Percentiles rank a stretch among this genome's conserved stretches.
phyloP scores from a whole-genome alignment of 2,113 vertebrate genomes.

The Lasiurus cinereus region DNA sequence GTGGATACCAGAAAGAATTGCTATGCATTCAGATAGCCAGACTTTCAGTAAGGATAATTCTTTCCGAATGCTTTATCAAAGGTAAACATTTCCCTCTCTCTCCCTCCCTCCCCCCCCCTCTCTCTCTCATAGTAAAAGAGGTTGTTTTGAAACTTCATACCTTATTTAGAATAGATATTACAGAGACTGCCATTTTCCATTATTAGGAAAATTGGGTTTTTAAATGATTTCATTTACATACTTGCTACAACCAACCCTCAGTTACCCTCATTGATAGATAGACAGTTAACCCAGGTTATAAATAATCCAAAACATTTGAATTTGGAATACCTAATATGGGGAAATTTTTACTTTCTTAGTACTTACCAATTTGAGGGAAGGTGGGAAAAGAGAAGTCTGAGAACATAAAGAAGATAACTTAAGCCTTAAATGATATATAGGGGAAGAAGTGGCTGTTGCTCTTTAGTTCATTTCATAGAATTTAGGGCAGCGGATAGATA shows the following conservation, averaged over 20 bases:
- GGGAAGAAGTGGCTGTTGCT: background rate
- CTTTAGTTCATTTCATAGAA: background rate
- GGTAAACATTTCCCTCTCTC: constrained; percentile 84
- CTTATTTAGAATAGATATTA: background rate
- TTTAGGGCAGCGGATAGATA: background rate
- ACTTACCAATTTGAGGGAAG: background rate
- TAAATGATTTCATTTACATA: background rate
- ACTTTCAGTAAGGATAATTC: constrained; percentile 95
- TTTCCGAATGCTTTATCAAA: constrained; percentile 99
- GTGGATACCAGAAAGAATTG: constrained; percentile 99
- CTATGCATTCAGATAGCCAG: constrained; percentile 99
- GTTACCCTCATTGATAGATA: background rate
- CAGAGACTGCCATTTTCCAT: background rate
- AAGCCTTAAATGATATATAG: background rate
- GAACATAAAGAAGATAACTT: constrained; percentile 8
- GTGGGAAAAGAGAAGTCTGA: constrained; percentile 16
- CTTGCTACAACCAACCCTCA: background rate
- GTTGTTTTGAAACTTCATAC: background rate
- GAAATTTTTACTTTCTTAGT: background rate
- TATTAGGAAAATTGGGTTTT: constrained; percentile 21
- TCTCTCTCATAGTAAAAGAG: background rate
- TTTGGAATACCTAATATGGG: background rate
- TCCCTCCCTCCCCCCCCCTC: background rate
- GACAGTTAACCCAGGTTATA: background rate
- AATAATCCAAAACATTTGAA: background rate